phyloP scores from a whole-genome alignment of 30 jellyfish, hydroid and myxozoan genomes.

The Haliclystus octoradiatus region DNA sequence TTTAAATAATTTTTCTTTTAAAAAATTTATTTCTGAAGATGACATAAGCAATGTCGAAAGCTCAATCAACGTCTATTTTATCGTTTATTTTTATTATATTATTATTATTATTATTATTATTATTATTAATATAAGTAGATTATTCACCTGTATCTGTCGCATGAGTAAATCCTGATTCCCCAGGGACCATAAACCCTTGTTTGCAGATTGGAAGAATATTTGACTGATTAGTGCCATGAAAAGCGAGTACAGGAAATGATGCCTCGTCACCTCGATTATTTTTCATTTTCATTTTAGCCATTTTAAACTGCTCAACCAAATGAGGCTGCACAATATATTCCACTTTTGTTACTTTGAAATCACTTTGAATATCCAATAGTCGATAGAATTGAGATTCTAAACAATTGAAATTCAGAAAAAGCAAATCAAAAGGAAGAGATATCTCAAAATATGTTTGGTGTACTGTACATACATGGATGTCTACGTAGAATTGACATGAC shows the following conservation, averaged over 20 bases:
- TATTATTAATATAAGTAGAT: too few relatives aligned
- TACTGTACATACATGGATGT: too few relatives aligned
- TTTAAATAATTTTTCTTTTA: too few relatives aligned
- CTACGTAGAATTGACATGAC: too few relatives aligned
- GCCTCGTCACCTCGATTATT: slow-evolving; percentile 37
- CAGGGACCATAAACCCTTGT: slow-evolving; percentile 56
- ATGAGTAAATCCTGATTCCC: slow-evolving; percentile 47
- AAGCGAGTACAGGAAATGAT: slow-evolving; percentile 44
- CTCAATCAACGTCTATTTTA: too few relatives aligned
- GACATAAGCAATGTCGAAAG: too few relatives aligned
- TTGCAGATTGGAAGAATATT: slow-evolving; percentile 44
- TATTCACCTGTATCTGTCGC: slow-evolving; percentile 58
- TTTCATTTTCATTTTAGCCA: slow-evolving; percentile 22
- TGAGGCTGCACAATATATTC: slow-evolving; percentile 54
- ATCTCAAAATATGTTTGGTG: too few relatives aligned
- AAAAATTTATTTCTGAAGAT: too few relatives aligned
- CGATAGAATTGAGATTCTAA: slow-evolving; percentile 67
- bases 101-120: too few relatives aligned
- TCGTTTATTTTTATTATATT: too few relatives aligned
- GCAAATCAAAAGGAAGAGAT: neutral
- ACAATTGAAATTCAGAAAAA: neutral
- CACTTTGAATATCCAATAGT: slow-evolving; percentile 31
- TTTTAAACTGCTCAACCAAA: slow-evolving; percentile 26
- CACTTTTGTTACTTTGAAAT: slow-evolving; percentile 42
- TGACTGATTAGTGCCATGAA: slow-evolving; percentile 55